Base-by-base conservation (phyloP, 2,888 invertebrate genomes). In the Sussaba pulchella region DNA sequence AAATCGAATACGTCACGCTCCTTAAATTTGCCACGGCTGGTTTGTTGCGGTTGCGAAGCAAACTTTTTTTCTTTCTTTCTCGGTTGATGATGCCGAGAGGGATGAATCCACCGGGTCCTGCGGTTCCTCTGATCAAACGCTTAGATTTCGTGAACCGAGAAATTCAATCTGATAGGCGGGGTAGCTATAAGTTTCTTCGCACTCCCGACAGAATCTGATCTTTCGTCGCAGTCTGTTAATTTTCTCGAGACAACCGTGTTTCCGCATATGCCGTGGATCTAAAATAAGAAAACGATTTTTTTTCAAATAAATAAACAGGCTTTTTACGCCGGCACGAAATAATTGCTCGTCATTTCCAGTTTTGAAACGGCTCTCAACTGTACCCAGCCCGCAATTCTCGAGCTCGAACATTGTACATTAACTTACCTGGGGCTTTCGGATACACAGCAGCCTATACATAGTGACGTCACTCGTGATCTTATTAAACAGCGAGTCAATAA, bases 1-100 rank as follows among this genome's bases (percentile, higher is more conserved):
- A 86, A 88, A 89, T 89, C 85, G 85, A 84, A 85, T 89, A 83
- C 84, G 89, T 88, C 86, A 87, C 86, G 89, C 87, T 87, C 81
- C 82, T 89, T 89, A 88, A 85, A 85, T 87, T 86, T 82, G 88
- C 84, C 83, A 85, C 85, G 89, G 82, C 83, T 85, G 85, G 87
- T 88, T 89, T 86, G 86, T 84, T 87, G 87, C 84, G 89, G 88
- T 89, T 86, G 83, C 85, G 83, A 81, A 78, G 84, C 76, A 72
- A n/a, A 72, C 82, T 85, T 85, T 82, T 67, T 66, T 5, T 31
- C 6, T 31, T 31, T 31, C 6, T 5, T 6, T 43, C 70, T 26
- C 21, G 57, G 36, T 52, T 57, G 66, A 17, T n/a, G 50, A 31
- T 45, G 17, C 50, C 41, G 57, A 26, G 19, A 70, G 64, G 31